Conservation (phyloP, 2,888 invertebrate genomes). For the Syrphus vitripennis region DNA sequence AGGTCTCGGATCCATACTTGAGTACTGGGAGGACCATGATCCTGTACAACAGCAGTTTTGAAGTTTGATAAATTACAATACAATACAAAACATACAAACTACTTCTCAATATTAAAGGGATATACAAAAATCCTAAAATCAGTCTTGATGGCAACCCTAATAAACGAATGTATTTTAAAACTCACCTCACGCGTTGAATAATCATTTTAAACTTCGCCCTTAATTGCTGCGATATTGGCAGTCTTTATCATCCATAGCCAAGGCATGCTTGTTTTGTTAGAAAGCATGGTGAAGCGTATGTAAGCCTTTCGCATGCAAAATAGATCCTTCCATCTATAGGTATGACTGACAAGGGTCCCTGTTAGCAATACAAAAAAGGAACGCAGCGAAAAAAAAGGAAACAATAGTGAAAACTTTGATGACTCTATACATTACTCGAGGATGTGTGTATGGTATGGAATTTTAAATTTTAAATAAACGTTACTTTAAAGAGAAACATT, state of each 20-base stretch:
- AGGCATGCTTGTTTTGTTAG: background rate
- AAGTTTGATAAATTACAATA: no score
- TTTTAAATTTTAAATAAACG: background rate
- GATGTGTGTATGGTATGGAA: background rate
- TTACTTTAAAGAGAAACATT: background rate
- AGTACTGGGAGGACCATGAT: no score
- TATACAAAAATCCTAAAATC: no score
- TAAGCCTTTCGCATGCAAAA: constrained; percentile 6
- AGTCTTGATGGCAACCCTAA: no score
- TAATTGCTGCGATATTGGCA: constrained; percentile 58
- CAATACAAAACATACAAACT: no score
- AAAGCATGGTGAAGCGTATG: background rate
- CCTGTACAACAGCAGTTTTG: no score
- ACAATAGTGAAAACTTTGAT: background rate
- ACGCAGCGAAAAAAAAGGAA: background rate
- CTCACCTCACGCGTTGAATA: constrained; percentile 56
- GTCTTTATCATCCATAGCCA: constrained; percentile 29
- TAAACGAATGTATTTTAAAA: constrained; percentile 22
- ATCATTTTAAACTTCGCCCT: constrained; percentile 63
- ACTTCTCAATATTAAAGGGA: no score
- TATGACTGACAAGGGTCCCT: constrained; percentile 3
- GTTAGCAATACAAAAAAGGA: background rate
- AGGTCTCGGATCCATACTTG: no score
- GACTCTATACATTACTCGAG: no score
- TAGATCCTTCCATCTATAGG: background rate